A percentile compares a stretch with the other conserved stretches of the same genome.
Evolutionary conservation across 2,888 invertebrate species (phyloP).

Genomic region (Metacarcinus magister): DNA sequence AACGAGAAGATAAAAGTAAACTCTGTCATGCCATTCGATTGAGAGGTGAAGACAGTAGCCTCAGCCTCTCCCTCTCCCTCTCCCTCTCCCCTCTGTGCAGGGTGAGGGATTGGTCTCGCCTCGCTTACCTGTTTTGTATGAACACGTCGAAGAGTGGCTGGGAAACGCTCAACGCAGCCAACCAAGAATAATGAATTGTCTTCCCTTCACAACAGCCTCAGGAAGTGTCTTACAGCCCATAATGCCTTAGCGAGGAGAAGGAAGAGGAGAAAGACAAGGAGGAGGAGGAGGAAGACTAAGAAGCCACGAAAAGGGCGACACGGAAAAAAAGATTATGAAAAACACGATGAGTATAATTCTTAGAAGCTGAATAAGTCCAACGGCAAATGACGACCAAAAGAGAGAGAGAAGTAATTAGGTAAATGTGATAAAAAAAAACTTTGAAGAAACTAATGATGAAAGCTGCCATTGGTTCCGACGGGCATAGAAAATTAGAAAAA

Average conservation of each 20-base stretch:
- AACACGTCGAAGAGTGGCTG: background rate
- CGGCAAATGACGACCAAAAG: background rate
- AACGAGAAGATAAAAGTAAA: background rate
- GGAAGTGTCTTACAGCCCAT: conserved; percentile 26
- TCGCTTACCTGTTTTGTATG: background rate
- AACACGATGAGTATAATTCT: background rate
- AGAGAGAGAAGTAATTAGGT: conserved; percentile 1
- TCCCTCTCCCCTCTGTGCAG: background rate
- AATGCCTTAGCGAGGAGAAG: background rate
- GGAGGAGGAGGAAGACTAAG: background rate
- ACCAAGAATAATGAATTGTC: conserved; percentile 47
- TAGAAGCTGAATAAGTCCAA: background rate
- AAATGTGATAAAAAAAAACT: background rate
- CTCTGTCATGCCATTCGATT: background rate
- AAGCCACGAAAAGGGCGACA: background rate
- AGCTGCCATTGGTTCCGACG: background rate
- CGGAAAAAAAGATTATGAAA: background rate
- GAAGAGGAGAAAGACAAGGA: background rate
- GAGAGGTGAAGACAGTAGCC: conserved; percentile 9
- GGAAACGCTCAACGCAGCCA: background rate
- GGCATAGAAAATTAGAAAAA: background rate
- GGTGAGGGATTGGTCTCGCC: background rate
- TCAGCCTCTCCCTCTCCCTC: background rate
- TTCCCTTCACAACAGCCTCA: conserved; percentile 21
- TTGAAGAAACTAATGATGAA: conserved; percentile 35